Base-by-base conservation (phyloP, 2,113 vertebrate species). In the Illadopsis cleaveri region DNA sequence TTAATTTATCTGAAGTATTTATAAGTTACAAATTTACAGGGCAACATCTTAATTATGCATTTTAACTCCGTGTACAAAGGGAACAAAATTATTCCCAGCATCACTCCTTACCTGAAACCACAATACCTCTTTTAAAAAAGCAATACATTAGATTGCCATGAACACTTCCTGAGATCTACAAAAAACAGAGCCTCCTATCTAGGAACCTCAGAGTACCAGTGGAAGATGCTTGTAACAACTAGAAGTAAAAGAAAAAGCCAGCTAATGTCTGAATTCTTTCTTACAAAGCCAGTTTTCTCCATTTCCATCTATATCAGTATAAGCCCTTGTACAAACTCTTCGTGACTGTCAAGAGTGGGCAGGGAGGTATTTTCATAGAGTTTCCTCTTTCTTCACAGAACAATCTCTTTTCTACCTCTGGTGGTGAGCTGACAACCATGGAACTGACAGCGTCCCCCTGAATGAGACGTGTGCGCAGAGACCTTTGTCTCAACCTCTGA, bases 401-500 rank as follows among this genome's bases (percentile, higher is more conserved):
- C 9, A 38, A 18, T 15, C 13, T 61, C 53, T 64, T 38, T 84
- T 69, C 75, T 42, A 13, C 27, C 30, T 82, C 47, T 3, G 0
- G 6, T 44, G 22, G 45, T 44, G 37, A 86, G 31, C 11, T 2
- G 10, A 62, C 11, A 23, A 85, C 6, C 27, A 42, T 2, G 4
- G 33, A 66, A 73, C 14, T 33, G 28, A 20, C 17, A 77, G 10
- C 14, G 25, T 57, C 25, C n/a, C 30, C 20, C 30, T 82, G 37
- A 57, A 90, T 12, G 24, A 60, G 58, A 60, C 4, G 12, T 0
- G 6, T 1, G 2, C 12, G 51, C 2, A 1, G 11, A 25, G 35
- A 86, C 13, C 27, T 61, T 15, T 12, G 13, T 50, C 28, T 69
- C 23, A 35, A 3, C 11, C 28, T 79, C 37, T 38, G 6, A 6